Conservation (phyloP, 1,140 invertebrate species). For the Bilobella aurantiaca region DNA sequence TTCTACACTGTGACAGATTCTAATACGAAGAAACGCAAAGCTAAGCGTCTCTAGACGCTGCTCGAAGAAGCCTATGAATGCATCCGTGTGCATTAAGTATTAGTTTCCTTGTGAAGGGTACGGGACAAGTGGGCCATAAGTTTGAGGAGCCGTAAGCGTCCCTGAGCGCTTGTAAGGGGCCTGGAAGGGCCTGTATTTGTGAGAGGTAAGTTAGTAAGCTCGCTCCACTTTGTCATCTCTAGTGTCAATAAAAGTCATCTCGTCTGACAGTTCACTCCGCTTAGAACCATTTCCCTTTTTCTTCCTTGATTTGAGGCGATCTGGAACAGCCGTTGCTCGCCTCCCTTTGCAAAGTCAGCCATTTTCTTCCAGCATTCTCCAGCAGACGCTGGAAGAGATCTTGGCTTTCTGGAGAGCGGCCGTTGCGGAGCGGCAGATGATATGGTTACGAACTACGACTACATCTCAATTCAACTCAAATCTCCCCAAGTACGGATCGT, state of each 20-base stretch:
- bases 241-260: conserved; percentile 29
- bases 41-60: background rate
- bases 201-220: background rate
- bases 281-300: conserved; percentile 11
- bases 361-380: background rate
- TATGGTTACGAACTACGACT: too few relatives aligned
- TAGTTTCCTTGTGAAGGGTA: too few relatives aligned
- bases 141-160: too few relatives aligned
- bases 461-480: too few relatives aligned
- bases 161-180: too few relatives aligned
- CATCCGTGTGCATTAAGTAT: conserved; percentile 8
- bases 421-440: too few relatives aligned
- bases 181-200: background rate
- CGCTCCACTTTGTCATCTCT: conserved; percentile 27
- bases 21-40: too few relatives aligned
- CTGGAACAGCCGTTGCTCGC: background rate
- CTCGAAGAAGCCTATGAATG: background rate
- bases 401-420: too few relatives aligned
- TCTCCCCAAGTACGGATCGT: too few relatives aligned
- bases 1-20: too few relatives aligned
- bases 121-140: too few relatives aligned
- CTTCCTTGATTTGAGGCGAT: conserved; percentile 12
- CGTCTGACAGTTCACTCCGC: conserved; percentile 24
- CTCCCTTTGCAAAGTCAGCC: background rate
- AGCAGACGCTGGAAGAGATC: too few relatives aligned